phyloP scores from a whole-genome alignment of 1,140 invertebrate species.

The Trissolcus basalis region DNA sequence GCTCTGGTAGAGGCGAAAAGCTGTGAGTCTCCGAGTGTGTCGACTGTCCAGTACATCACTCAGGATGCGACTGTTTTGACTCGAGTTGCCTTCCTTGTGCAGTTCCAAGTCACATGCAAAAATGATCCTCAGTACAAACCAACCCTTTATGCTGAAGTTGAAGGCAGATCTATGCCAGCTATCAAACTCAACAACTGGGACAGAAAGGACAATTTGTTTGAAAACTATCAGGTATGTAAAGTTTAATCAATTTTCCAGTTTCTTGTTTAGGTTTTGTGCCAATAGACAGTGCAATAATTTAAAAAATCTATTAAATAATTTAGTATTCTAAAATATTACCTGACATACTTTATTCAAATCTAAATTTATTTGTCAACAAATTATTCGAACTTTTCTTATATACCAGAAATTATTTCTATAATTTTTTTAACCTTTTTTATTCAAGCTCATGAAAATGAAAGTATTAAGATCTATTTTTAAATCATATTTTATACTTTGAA shows the following conservation, averaged over 20 bases:
- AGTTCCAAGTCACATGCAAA: conserved; percentile 81
- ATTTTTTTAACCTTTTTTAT: background rate
- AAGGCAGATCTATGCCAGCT: conserved; percentile 87
- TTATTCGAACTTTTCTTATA: no score
- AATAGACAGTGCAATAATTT: no score
- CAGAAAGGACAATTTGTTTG: conserved; percentile 63
- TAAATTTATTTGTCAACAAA: no score
- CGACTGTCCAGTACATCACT: conserved; percentile 83
- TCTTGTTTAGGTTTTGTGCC: no score
- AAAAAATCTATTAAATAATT: no score
- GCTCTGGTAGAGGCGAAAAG: conserved; percentile 79
- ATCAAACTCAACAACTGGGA: conserved; percentile 83
- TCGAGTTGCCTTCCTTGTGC: conserved; percentile 86
- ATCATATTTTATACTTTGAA: no score
- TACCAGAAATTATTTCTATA: no score
- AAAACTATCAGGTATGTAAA: conserved; percentile 82
- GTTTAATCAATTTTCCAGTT: no score
- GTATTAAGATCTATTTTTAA: no score
- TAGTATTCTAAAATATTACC: no score
- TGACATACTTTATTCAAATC: no score
- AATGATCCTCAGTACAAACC: conserved; percentile 35
- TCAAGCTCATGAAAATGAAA: no score
- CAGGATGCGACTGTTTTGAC: conserved; percentile 92
- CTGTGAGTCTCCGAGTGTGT: conserved; percentile 53
- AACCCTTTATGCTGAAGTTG: conserved; percentile 90